phyloP scores from a whole-genome alignment of 2,113 vertebrate species.

The Anarhynchus alexandrinus region DNA sequence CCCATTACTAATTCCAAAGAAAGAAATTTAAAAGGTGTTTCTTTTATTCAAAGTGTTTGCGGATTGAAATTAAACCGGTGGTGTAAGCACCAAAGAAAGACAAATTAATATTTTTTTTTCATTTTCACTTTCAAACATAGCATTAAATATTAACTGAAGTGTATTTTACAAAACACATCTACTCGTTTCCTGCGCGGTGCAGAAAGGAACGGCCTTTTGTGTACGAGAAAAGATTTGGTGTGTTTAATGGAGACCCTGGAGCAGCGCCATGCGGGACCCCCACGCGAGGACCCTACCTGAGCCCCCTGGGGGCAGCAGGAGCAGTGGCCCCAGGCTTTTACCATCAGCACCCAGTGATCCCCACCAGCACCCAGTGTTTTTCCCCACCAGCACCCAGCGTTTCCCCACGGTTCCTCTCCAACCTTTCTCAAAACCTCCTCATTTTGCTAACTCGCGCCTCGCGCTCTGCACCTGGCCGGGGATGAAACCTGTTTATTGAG shows the following conservation, averaged over 20 bases:
- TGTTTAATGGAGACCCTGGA: background rate
- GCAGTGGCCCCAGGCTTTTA: background rate
- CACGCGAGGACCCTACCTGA: accelerated
- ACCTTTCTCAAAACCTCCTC: background rate
- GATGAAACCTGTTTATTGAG: accelerated
- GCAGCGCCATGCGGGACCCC: accelerated
- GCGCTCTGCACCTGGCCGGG: accelerated
- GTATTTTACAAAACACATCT: background rate
- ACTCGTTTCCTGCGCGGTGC: background rate
- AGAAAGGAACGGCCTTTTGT: background rate
- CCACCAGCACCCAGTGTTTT: accelerated
- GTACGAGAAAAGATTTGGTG: background rate
- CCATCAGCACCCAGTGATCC: background rate
- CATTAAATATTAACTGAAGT: background rate
- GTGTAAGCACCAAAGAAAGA: background rate
- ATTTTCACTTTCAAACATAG: background rate
- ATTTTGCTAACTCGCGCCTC: accelerated
- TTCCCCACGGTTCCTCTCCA: background rate
- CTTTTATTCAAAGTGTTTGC: conserved; percentile 16
- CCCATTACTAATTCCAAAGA: background rate
- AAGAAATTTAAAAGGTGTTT: background rate
- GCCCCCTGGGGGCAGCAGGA: background rate
- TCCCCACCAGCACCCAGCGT: background rate
- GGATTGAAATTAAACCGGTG: background rate
- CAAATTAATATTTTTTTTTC: background rate